These are phyloP conservation scores for Camponotus floridanus DNA, from an alignment of 1,140 invertebrate genomes.

Conservation along the genomic window DNA sequence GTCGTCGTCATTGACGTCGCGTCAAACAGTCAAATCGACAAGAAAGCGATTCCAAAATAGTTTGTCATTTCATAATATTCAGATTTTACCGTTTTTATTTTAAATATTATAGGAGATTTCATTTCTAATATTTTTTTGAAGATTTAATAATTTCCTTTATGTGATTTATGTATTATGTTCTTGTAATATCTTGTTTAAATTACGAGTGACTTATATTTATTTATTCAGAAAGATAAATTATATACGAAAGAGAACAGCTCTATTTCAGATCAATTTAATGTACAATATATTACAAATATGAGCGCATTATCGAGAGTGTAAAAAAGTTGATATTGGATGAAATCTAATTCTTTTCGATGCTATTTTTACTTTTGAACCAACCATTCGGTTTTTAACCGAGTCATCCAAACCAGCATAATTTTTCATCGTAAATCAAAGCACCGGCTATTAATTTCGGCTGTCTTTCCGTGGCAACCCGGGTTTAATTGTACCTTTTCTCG, in stretches of 20 bases:
- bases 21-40: neutral
- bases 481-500: slow-evolving; percentile 41
- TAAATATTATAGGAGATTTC: neutral
- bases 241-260: neutral
- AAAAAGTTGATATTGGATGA: neutral
- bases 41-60: slow-evolving; percentile 10
- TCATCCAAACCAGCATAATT: neutral
- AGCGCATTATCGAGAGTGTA: neutral
- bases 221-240: neutral
- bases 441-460: slow-evolving; percentile 2
- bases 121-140: neutral
- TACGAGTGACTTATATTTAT: neutral
- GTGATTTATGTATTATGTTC: neutral
- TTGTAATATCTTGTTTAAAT: neutral
- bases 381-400: neutral
- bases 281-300: neutral
- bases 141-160: neutral
- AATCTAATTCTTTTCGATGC: neutral
- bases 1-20: neutral
- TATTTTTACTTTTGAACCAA: slow-evolving; percentile 9
- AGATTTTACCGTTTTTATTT: neutral
- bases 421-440: slow-evolving; percentile 20
- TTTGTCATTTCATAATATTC: neutral
- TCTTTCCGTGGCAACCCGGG: slow-evolving; percentile 10
- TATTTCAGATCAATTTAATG: neutral